Percentiles rank a stretch among this genome's conserved stretches.
Conservation (phyloP, 1,140 invertebrate species). For the Zaprionus inermis region DNA sequence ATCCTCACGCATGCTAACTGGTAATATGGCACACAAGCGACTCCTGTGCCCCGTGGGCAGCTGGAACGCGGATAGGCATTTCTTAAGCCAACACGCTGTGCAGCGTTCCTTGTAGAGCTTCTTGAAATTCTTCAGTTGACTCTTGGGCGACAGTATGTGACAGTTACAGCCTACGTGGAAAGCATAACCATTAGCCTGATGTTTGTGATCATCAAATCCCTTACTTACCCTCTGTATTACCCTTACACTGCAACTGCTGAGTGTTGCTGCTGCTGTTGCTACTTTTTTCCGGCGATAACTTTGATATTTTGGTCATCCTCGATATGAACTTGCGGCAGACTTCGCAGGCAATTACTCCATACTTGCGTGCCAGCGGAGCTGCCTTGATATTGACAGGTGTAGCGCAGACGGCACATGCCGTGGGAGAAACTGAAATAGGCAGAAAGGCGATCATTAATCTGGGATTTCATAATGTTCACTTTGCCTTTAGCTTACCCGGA, state of each 20-base stretch:
- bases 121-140: conserved; percentile 89
- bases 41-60: conserved; percentile 88
- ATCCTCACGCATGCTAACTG: conserved; percentile 79
- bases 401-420: conserved; percentile 88
- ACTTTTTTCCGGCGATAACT: conserved; percentile 46
- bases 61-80: conserved; percentile 92
- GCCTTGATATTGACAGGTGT: conserved; percentile 90
- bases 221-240: conserved; percentile 87
- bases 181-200: background rate
- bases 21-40: conserved; percentile 87
- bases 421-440: conserved; percentile 13
- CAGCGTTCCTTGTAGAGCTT: conserved; percentile 89
- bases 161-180: conserved; percentile 85
- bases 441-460: background rate
- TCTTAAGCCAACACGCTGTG: conserved; percentile 94
- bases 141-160: conserved; percentile 89
- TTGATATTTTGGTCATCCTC: conserved; percentile 86
- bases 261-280: conserved; percentile 55
- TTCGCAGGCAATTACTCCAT: conserved; percentile 93
- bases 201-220: background rate
- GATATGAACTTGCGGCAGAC: conserved; percentile 94
- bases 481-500: conserved; percentile 33
- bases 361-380: conserved; percentile 91
- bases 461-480: background rate
- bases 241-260: conserved; percentile 86